phyloP scores from a whole-genome alignment of 2,113 vertebrate genomes.

The Cyprinodon variegatus region DNA sequence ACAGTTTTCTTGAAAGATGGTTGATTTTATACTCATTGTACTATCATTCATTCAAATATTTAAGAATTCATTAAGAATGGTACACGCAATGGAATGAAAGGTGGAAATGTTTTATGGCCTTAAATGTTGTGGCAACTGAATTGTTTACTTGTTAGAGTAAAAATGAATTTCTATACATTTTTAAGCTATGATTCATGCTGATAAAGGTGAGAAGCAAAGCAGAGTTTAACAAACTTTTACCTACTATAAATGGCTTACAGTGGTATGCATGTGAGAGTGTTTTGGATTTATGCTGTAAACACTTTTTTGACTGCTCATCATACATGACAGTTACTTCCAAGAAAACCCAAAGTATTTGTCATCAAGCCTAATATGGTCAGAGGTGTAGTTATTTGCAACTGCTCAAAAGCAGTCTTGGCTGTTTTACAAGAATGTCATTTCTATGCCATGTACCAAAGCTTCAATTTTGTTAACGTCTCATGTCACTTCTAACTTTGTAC shows the following conservation, averaged over 20 bases:
- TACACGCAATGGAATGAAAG: too few relatives aligned
- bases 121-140: too few relatives aligned
- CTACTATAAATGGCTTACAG: not conserved
- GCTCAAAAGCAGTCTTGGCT: not conserved
- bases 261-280: not conserved
- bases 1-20: too few relatives aligned
- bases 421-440: constrained; percentile 1
- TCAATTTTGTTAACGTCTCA: not conserved
- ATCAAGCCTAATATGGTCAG: not conserved
- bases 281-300: constrained; percentile 2
- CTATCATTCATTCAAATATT: too few relatives aligned
- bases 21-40: too few relatives aligned
- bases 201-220: constrained; percentile 2
- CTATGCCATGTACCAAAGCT: not conserved
- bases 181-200: not conserved
- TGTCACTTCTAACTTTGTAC: not conserved
- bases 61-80: too few relatives aligned
- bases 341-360: not conserved
- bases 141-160: too few relatives aligned
- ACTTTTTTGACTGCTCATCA: not conserved
- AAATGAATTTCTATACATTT: not conserved
- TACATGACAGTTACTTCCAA: not conserved
- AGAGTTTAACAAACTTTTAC: not conserved
- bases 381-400: not conserved
- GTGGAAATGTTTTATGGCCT: too few relatives aligned